phyloP scores from a whole-genome alignment of 2,888 invertebrate genomes.

The Pollenia amentaria region DNA sequence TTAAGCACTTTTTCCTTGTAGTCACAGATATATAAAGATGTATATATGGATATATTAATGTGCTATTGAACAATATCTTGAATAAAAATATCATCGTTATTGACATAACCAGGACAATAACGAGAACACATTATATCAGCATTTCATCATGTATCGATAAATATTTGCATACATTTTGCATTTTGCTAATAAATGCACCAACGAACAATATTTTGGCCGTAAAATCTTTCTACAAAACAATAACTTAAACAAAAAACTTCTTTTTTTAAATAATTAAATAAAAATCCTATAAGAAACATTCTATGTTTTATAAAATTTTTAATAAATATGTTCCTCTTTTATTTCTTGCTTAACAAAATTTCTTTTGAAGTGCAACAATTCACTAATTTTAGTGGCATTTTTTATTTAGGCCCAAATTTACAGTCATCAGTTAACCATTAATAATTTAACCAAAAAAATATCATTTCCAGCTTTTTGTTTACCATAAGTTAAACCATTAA shows the following conservation, averaged over 20 bases:
- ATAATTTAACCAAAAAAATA: too few species aligned
- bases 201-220: not conserved
- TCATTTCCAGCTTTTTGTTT: too few species aligned
- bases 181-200: not conserved
- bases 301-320: not conserved
- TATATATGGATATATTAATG: not conserved
- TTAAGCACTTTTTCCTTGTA: too few species aligned
- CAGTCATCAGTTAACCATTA: too few species aligned
- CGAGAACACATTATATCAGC: slow-evolving; percentile 11
- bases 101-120: not conserved
- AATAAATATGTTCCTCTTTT: too few species aligned
- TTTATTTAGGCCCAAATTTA: too few species aligned
- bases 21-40: not conserved
- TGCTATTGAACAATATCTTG: not conserved
- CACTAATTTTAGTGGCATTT: too few species aligned
- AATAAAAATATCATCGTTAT: slow-evolving; percentile 7
- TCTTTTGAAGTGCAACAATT: too few species aligned
- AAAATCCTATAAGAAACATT: not conserved
- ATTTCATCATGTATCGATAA: slow-evolving; percentile 42
- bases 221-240: not conserved
- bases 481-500: too few species aligned
- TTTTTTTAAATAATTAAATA: slow-evolving; percentile 1
- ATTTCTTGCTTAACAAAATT: too few species aligned
- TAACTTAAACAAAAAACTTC: not conserved
- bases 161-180: slow-evolving; percentile 44